phyloP scores from a whole-genome alignment of 2,888 invertebrate genomes.

The Euproctis similis region DNA sequence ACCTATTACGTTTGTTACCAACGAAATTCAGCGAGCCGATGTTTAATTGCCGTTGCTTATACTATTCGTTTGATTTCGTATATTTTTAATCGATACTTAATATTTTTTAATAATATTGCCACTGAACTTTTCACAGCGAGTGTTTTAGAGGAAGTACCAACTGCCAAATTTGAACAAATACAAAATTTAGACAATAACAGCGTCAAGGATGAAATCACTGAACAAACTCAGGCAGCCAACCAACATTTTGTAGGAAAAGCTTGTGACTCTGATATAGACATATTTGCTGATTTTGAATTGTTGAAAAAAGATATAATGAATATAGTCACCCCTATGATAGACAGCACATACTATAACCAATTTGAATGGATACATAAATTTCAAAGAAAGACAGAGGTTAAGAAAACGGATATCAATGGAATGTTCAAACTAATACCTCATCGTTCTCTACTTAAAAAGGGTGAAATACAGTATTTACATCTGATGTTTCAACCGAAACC shows the following conservation, averaged over 20 bases:
- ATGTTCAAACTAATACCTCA: conserved; percentile 62
- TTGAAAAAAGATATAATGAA: conserved; percentile 33
- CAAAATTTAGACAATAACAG: no score
- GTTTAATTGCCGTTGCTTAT: no score
- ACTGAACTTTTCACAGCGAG: no score
- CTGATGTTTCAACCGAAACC: conserved; percentile 62
- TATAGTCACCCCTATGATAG: conserved; percentile 50
- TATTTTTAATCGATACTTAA: no score
- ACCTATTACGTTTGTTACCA: no score
- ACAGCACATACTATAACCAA: conserved; percentile 29
- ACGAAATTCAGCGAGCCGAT: no score
- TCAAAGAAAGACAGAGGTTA: conserved; percentile 24
- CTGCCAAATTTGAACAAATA: no score
- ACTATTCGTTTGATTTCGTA: no score
- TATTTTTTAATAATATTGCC: no score
- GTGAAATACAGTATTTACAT: conserved; percentile 63
- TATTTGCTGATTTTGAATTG: conserved; percentile 18
- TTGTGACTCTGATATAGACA: not conserved
- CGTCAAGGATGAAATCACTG: no score
- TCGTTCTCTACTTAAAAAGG: conserved; percentile 67
- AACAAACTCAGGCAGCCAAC: conserved; percentile 10
- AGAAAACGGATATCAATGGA: conserved; percentile 41
- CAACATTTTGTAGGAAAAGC: not conserved
- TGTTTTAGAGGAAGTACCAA: no score
- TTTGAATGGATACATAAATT: conserved; percentile 57